These are phyloP conservation scores for Mimachlamys varia DNA, from an alignment of 2,888 invertebrate species.

Conservation along the genomic window DNA sequence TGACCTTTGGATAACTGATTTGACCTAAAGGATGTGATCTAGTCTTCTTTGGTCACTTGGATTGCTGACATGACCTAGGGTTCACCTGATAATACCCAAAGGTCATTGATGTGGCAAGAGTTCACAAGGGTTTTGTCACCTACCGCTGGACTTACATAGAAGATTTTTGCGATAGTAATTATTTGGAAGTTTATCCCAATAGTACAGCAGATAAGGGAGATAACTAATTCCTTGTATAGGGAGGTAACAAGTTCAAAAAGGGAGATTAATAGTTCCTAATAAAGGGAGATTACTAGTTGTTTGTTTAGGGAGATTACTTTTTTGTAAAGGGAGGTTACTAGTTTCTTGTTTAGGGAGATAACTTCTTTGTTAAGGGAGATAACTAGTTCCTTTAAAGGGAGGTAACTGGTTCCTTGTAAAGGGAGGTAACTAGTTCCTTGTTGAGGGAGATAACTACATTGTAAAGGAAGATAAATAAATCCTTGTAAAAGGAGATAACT, in stretches of 20 bases:
- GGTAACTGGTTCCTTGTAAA: background rate
- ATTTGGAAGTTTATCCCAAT: background rate
- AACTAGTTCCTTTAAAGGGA: too few relatives aligned
- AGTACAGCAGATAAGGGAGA: background rate
- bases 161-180: background rate
- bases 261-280: too few relatives aligned
- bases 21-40: too few relatives aligned
- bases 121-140: background rate
- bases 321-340: too few relatives aligned
- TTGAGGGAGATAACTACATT: too few relatives aligned
- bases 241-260: too few relatives aligned
- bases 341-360: too few relatives aligned
- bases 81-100: background rate
- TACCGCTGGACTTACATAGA: background rate
- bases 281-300: constrained; percentile 19
- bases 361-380: too few relatives aligned
- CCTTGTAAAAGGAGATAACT: background rate
- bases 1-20: background rate
- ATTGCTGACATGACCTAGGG: background rate
- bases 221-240: too few relatives aligned
- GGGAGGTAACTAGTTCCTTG: too few relatives aligned
- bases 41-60: background rate
- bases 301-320: too few relatives aligned
- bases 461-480: too few relatives aligned
- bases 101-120: background rate